Conservation (phyloP, 2,797 vertebrate species). For the Potorous gilbertii region DNA sequence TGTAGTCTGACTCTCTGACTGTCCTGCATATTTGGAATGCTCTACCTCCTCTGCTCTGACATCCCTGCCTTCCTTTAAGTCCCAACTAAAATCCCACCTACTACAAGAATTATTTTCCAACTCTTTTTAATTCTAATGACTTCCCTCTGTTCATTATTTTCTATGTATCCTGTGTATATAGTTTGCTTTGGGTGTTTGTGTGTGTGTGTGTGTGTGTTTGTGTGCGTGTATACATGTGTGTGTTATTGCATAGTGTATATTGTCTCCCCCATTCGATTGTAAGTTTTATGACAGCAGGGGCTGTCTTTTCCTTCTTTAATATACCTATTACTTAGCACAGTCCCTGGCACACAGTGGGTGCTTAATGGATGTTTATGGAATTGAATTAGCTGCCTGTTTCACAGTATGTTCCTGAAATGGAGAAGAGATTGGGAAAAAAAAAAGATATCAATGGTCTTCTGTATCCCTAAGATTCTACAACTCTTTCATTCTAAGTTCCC, state of each 20-base stretch:
- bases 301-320: neutral
- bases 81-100: neutral
- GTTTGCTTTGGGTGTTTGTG: neutral
- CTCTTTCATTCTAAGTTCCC: neutral
- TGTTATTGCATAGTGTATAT: no score
- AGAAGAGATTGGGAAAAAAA: neutral
- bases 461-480: neutral
- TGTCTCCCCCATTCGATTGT: neutral
- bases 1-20: neutral
- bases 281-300: neutral
- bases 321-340: neutral
- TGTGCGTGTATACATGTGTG: no score
- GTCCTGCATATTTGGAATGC: fast-evolving
- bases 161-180: neutral
- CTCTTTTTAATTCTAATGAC: neutral
- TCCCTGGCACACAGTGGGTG: neutral
- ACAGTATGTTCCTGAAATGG: neutral
- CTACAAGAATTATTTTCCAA: neutral
- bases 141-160: neutral
- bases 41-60: neutral
- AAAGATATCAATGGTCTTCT: neutral
- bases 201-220: neutral
- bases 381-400: neutral
- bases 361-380: neutral
- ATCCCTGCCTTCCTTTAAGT: neutral